Conservation (phyloP, 2,888 invertebrate genomes). For the Phengaris arion region DNA sequence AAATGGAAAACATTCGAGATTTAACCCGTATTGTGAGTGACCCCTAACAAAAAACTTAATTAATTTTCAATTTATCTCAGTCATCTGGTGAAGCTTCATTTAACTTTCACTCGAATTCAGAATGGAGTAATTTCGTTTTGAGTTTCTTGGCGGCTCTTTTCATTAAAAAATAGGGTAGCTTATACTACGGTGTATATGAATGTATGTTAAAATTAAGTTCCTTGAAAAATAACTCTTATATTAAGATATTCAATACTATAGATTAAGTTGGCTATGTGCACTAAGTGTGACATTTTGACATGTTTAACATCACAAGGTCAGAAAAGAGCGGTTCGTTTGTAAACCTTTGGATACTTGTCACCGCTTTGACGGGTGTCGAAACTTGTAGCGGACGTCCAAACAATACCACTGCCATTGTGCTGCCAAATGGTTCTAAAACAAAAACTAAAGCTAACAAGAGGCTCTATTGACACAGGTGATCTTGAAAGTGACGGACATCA, state of each 20-base stretch:
- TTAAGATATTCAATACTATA: not conserved
- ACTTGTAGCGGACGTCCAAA: constrained; percentile 60
- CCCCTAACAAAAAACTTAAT: constrained; percentile 29
- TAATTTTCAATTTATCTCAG: constrained; percentile 17
- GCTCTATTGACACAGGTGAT: constrained; percentile 64
- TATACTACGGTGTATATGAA: not conserved
- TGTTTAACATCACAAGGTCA: constrained; percentile 48
- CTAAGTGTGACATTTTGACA: constrained; percentile 28
- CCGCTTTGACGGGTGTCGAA: constrained; percentile 69
- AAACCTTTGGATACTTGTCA: constrained; percentile 62
- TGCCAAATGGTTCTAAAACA: constrained; percentile 57
- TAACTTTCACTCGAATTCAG: constrained; percentile 8
- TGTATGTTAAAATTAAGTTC: not conserved
- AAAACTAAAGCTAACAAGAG: constrained; percentile 67
- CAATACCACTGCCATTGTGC: constrained; percentile 60
- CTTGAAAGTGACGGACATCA: constrained; percentile 60
- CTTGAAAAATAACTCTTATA: not conserved
- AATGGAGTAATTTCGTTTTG: not conserved
- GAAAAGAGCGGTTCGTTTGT: constrained; percentile 47
- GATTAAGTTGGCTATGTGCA: constrained; percentile 14
- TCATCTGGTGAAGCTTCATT: not conserved
- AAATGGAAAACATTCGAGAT: constrained; percentile 34
- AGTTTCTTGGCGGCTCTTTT: not conserved
- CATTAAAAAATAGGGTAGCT: not conserved
- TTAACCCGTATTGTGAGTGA: constrained; percentile 28